Evolutionary conservation across 1,140 invertebrate genomes (phyloP).

Genomic region (Drosophila truncata): DNA sequence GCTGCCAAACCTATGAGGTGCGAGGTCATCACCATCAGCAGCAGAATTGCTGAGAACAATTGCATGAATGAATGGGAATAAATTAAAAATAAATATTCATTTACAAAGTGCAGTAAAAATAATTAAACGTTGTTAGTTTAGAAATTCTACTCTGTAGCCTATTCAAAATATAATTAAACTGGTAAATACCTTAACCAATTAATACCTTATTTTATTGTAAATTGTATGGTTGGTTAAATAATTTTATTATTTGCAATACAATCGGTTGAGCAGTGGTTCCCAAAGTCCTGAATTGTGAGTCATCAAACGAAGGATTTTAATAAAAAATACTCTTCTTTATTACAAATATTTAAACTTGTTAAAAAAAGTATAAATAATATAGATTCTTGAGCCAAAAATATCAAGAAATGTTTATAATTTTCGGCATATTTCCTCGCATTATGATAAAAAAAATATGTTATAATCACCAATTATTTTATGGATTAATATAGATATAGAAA

Average conservation of each 20-base stretch:
- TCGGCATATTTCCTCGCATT: not conserved
- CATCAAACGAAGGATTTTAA: not conserved
- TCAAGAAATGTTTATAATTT: not conserved
- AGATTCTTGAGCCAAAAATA: not conserved
- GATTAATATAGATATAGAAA: constrained; percentile 1
- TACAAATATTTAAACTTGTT: not conserved
- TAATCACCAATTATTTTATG: not conserved
- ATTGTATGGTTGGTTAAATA: not conserved
- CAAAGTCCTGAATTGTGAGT: not conserved
- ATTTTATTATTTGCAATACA: not conserved
- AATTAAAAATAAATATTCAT: constrained; percentile 4
- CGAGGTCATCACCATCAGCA: not conserved
- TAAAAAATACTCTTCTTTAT: not conserved
- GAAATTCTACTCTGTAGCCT: no score
- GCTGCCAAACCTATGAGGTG: not conserved
- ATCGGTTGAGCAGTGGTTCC: no score
- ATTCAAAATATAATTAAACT: not conserved
- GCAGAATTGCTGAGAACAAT: not conserved
- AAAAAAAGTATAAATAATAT: not conserved
- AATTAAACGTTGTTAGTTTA: not conserved
- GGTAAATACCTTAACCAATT: not conserved
- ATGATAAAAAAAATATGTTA: not conserved
- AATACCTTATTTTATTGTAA: not conserved
- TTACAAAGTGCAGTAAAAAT: not conserved
- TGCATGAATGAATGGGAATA: not conserved